phyloP scores from a whole-genome alignment of 2,113 vertebrate species.

The mouse (Mus musculus) region DNA sequence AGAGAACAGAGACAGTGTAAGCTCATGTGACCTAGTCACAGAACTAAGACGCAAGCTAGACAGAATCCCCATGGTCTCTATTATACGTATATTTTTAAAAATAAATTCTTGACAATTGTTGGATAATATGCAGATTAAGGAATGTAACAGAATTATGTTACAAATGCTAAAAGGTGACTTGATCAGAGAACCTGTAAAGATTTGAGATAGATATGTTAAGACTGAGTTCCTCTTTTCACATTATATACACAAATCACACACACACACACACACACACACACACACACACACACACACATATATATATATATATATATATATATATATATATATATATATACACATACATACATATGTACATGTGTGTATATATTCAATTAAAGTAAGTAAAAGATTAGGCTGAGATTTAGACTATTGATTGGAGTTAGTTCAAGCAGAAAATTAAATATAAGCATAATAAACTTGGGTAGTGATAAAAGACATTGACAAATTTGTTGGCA shows the following conservation, averaged over 20 bases:
- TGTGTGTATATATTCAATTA: not conserved
- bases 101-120: not conserved
- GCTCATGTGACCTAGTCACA: not conserved
- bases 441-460: constrained; percentile 42
- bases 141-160: not conserved
- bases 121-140: not conserved
- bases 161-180: not conserved
- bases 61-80: not conserved
- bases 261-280: no score
- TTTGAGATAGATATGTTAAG: not conserved
- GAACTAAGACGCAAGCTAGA: not conserved
- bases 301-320: no score
- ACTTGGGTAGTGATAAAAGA: not conserved
- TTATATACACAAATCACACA: not conserved
- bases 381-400: not conserved
- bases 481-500: not conserved
- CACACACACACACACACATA: no score
- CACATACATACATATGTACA: not conserved
- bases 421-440: constrained; percentile 17
- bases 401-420: not conserved
- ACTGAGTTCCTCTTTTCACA: not conserved
- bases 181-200: not conserved
- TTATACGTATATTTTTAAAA: no score
- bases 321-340: not conserved
- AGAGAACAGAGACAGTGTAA: not conserved